Evolutionary conservation across 1,140 invertebrate genomes (phyloP), one percentile per base, ranked within the genome.

Genomic region (Epicauta chinensis): DNA sequence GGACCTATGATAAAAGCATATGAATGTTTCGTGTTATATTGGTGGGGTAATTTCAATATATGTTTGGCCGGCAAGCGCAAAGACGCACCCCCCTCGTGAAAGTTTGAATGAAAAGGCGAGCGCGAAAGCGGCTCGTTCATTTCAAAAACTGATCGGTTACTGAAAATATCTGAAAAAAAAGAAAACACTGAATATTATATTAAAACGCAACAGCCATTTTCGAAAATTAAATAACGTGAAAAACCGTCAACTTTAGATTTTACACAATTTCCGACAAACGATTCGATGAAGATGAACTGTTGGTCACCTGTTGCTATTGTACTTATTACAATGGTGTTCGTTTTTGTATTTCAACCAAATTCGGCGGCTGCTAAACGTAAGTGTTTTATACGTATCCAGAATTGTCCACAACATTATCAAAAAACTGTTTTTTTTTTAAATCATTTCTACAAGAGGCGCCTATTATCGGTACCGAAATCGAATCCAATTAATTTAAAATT

Each of bases 61-160:
- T n/a, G 7, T 7, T 3, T 23, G 23, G 23, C 23, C 23, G 23
- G 23, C 23, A 23, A 23, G 23, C 23, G 23, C 23, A 23, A 23
- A 23, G 23, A 23, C 23, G 23, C 12, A 16, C 39, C 39, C 39
- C 2, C 15, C 7, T 3, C 15, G 14, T 16, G 39, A 16, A 23
- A 36, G 38, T 51, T 51, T 51, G 49, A 56, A 56, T 56, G 55
- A 56, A 56, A 56, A 56, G 55, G 43, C 49, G 23, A 30, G 30
- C 48, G 38, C 44, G 14, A 56, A 56, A 48, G 35, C 39, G 23
- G 30, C 40, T 48, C 49, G 30, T 43, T 31, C 55, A 56, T 56
- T 56, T 56, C 36, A 47, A 56, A 56, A 49, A 34, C 31, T 30
- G 6, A 39, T 30, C 37, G 15, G 23, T 23, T 23, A 23, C 23